Percentiles rank a stretch among this genome's conserved stretches.
phyloP scores from a whole-genome alignment of 35 echinoderm and acorn worm genomes.

The Apostichopus japonicus region DNA sequence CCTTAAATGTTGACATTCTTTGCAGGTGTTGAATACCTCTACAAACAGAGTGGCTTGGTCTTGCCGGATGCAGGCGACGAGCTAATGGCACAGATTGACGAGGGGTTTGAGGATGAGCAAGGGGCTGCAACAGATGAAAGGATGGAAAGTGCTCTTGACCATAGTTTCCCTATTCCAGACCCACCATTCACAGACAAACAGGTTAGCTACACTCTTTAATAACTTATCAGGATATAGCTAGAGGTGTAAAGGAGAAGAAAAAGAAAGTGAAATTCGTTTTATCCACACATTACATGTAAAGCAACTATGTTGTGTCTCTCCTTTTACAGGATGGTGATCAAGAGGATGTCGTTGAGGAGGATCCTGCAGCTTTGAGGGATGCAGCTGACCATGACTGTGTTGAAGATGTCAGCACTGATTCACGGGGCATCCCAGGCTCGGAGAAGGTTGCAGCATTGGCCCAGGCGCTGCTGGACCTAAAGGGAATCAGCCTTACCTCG shows the following conservation, averaged over 20 bases:
- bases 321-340: not conserved
- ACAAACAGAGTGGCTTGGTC: not conserved
- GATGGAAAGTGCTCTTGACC: not conserved
- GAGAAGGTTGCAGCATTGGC: not conserved
- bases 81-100: not conserved
- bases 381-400: not conserved
- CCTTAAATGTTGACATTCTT: not conserved
- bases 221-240: not conserved
- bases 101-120: not conserved
- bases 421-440: slow-evolving; percentile 6
- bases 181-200: not conserved
- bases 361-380: not conserved
- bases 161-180: not conserved
- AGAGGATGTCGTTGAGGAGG: not conserved
- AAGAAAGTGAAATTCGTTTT: no score
- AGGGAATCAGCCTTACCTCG: not conserved
- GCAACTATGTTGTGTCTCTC: not conserved
- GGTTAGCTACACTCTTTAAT: not conserved
- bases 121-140: not conserved
- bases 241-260: not conserved
- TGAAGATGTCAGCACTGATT: not conserved
- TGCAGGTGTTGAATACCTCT: not conserved
- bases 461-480: not conserved
- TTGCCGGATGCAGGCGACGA: not conserved
- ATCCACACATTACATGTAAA: not conserved